A percentile compares a stretch with the other conserved stretches of the same genome.
phyloP scores from a whole-genome alignment of 2,113 vertebrate genomes.

The Nibea albiflora region DNA sequence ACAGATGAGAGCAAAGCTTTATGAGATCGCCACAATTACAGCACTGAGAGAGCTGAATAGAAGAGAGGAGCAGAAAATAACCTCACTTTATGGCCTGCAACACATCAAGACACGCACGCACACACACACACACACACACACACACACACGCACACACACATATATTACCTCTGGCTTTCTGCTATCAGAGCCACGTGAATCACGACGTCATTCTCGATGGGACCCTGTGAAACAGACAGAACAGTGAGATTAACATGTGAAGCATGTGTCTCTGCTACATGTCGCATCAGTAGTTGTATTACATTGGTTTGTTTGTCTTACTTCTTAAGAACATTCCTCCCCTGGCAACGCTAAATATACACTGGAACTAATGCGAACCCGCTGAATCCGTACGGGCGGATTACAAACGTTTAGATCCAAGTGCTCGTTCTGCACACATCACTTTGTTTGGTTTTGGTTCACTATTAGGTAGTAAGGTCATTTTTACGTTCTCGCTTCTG shows the following conservation, averaged over 20 bases:
- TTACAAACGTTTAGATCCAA: background rate
- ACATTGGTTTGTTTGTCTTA: background rate
- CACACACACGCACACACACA: constrained; percentile 4
- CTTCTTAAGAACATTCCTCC: background rate
- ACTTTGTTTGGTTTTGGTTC: background rate
- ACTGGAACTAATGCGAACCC: background rate
- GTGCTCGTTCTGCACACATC: background rate
- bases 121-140: constrained; percentile 4
- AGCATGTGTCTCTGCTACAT: background rate
- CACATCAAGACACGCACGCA: constrained; percentile 15
- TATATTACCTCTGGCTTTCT: constrained; percentile 94
- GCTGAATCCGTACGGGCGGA: background rate
- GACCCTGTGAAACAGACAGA: constrained; percentile 87
- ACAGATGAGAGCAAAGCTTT: constrained; percentile 5
- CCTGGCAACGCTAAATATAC: background rate
- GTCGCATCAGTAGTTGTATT: background rate
- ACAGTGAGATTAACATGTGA: constrained; percentile 18
- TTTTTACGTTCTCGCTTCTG: background rate
- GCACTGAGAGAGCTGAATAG: constrained; percentile 8
- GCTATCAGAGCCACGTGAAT: constrained; percentile 94
- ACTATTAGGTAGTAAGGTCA: too few species aligned
- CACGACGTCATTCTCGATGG: constrained; percentile 95
- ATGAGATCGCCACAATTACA: constrained; percentile 44
- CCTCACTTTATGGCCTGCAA: constrained; percentile 15
- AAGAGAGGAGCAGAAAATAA: constrained; percentile 9